phyloP scores from a whole-genome alignment of 1,140 invertebrate species.

The Lasioglossum albipes region DNA sequence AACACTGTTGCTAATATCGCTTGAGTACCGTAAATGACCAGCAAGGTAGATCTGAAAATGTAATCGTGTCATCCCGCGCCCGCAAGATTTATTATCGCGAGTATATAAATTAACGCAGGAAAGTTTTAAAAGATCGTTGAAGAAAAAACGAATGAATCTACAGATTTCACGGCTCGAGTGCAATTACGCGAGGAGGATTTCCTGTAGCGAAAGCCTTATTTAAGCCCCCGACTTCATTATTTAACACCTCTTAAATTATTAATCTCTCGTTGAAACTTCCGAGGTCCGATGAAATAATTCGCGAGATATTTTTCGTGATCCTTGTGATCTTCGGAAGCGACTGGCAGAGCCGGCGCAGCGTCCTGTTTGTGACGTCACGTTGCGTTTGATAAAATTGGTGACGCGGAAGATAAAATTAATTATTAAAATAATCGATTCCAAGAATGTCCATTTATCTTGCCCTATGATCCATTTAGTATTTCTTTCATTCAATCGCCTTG shows the following conservation, averaged over 20 bases:
- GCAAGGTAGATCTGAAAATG: background rate
- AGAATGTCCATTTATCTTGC: too few species aligned
- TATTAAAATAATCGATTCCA: too few species aligned
- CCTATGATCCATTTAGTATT: too few species aligned
- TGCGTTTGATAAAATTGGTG: too few species aligned
- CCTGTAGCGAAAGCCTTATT: too few species aligned
- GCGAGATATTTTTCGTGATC: too few species aligned
- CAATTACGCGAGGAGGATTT: background rate
- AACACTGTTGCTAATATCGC: background rate
- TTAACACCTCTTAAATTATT: background rate
- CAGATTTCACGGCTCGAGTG: background rate
- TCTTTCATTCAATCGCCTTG: too few species aligned
- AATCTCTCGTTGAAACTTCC: background rate
- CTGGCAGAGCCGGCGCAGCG: too few species aligned
- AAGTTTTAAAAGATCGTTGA: background rate
- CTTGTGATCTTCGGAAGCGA: too few species aligned
- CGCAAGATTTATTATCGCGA: background rate
- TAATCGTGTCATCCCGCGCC: background rate
- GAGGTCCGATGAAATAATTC: background rate
- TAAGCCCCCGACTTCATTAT: background rate
- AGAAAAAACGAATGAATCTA: background rate
- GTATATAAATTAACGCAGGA: background rate
- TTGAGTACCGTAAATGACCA: background rate
- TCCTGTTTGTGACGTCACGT: too few species aligned
- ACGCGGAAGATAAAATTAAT: too few species aligned